Conservation (phyloP, 2,888 invertebrate species). For the Euzophera pinguis region DNA sequence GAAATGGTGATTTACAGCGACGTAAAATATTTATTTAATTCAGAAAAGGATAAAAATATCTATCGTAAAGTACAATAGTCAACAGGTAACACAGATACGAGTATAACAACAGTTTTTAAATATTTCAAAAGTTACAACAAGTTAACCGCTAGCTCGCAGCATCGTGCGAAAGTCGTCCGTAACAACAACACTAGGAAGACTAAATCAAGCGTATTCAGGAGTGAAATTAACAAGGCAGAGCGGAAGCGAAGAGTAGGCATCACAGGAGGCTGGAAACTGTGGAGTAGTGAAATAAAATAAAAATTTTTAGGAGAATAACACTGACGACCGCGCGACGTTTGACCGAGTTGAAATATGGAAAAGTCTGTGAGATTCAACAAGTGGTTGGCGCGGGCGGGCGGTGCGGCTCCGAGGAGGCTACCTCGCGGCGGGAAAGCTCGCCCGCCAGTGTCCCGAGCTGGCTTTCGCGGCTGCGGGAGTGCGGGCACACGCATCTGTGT, state of each 20-base stretch:
- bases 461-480: conserved; percentile 32
- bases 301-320: conserved; percentile 28
- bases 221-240: conserved; percentile 47
- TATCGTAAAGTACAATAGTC: conserved; percentile 62
- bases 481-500: conserved; percentile 23
- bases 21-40: conserved; percentile 47
- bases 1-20: conserved; percentile 52
- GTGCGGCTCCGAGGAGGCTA: conserved; percentile 46
- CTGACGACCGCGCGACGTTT: conserved; percentile 48
- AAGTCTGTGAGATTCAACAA: conserved; percentile 69
- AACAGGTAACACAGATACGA: conserved; percentile 77
- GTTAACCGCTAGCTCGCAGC: conserved; percentile 47
- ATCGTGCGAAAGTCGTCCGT: conserved; percentile 53
- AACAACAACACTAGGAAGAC: conserved; percentile 68
- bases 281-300: conserved; percentile 24
- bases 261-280: conserved; percentile 47
- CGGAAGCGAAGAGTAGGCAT: conserved; percentile 64
- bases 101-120: conserved; percentile 72
- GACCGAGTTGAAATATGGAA: conserved; percentile 44
- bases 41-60: conserved; percentile 55
- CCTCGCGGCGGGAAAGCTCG: conserved; percentile 71
- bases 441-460: conserved; percentile 65
- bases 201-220: conserved; percentile 49
- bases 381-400: conserved; percentile 65
- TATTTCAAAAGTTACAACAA: conserved; percentile 74